phyloP scores from a whole-genome alignment of 2,113 vertebrate species.

The Elgaria multicarinata region DNA sequence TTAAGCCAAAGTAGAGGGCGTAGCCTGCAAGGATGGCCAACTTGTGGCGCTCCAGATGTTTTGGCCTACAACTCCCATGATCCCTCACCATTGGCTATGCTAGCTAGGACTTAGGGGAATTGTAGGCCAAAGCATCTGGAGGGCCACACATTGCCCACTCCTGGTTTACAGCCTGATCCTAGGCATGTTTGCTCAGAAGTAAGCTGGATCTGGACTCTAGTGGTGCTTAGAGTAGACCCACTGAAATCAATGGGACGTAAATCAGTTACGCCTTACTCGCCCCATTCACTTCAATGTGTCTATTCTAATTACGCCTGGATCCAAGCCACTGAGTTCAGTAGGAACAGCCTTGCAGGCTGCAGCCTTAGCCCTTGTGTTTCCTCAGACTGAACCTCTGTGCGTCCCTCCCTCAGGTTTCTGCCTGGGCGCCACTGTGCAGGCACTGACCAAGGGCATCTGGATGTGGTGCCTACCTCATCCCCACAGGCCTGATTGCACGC shows the following conservation, averaged over 20 bases:
- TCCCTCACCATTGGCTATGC: too few relatives aligned
- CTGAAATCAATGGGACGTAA: too few relatives aligned
- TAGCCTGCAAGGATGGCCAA: too few relatives aligned
- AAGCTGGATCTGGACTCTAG: too few relatives aligned
- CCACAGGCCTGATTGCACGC: not conserved
- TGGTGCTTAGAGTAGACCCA: too few relatives aligned
- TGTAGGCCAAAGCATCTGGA: too few relatives aligned
- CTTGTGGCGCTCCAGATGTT: too few relatives aligned
- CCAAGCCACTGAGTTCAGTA: not conserved
- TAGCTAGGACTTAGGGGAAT: too few relatives aligned
- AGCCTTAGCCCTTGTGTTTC: not conserved
- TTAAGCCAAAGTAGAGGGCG: not conserved
- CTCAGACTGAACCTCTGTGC: not conserved
- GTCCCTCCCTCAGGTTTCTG: slow-evolving; percentile 65
- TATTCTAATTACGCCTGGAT: too few relatives aligned
- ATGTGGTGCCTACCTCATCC: slow-evolving; percentile 74
- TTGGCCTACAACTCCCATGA: too few relatives aligned
- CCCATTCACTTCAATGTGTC: too few relatives aligned
- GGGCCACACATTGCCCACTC: not conserved
- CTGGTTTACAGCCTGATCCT: not conserved
- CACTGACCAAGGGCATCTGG: slow-evolving; percentile 52
- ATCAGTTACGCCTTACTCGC: too few relatives aligned
- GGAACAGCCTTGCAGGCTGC: not conserved
- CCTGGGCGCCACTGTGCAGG: slow-evolving; percentile 72
- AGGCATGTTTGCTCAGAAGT: not conserved